Evolutionary conservation across 2,888 invertebrate species (phyloP).

Genomic region (Rhamnusium bicolor): DNA sequence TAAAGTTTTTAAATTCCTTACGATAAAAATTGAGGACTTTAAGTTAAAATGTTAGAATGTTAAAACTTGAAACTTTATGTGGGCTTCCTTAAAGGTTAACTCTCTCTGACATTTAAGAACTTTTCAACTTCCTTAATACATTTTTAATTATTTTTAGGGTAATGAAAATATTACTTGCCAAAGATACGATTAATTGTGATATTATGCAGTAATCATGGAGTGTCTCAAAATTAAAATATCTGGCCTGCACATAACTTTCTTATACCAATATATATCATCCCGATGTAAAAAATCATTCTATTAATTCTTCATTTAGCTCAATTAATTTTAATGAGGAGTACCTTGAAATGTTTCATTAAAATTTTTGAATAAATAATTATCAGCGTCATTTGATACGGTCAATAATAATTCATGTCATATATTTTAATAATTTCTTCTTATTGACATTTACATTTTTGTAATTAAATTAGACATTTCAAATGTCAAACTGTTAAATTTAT

Average conservation of each 20-base stretch:
- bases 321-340: too few relatives aligned
- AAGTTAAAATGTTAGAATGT: conserved; percentile 18
- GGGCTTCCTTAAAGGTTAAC: conserved; percentile 30
- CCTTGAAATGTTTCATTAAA: too few relatives aligned
- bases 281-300: too few relatives aligned
- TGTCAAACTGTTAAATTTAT: too few relatives aligned
- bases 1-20: not conserved
- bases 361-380: too few relatives aligned
- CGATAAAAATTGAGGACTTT: conserved; percentile 20
- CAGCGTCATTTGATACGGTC: too few relatives aligned
- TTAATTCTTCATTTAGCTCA: too few relatives aligned
- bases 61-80: conserved; percentile 17
- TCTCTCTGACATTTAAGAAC: conserved; percentile 29
- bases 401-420: too few relatives aligned
- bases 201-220: not conserved
- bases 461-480: too few relatives aligned
- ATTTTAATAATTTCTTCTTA: too few relatives aligned
- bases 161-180: not conserved
- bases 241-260: not conserved
- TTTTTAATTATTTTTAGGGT: conserved; percentile 25
- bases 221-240: not conserved
- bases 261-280: too few relatives aligned
- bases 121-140: conserved; percentile 10
- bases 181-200: not conserved
- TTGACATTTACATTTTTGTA: too few relatives aligned